Conservation (phyloP, 92 coral and sea anemone genomes). For the Heliopora coerulea region DNA sequence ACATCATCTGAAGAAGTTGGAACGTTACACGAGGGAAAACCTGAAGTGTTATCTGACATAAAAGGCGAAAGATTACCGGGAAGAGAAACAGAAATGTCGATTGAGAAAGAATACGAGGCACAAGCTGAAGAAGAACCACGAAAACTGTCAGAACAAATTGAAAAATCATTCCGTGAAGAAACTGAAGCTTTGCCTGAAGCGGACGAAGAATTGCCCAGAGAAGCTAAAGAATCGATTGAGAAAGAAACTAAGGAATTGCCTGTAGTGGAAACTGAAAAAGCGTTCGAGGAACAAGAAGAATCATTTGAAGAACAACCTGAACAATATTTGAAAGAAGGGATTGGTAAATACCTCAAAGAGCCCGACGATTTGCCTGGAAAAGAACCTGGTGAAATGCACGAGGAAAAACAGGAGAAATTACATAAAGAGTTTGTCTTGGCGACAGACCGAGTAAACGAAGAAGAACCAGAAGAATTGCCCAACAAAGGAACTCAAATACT, state of each 20-base stretch:
- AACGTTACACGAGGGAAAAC: neutral
- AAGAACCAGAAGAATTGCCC: neutral
- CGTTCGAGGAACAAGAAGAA: neutral
- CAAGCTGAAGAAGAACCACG: neutral
- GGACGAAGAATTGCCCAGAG: neutral
- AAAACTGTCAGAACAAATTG: constrained; percentile 3
- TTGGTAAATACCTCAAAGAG: neutral
- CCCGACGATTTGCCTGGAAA: neutral
- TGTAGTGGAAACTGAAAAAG: neutral
- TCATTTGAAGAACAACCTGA: neutral
- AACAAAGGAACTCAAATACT: neutral
- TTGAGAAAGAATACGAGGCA: constrained; percentile 5
- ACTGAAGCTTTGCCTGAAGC: constrained; percentile 2
- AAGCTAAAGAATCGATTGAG: neutral
- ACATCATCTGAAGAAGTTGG: no score
- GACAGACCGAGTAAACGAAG: neutral
- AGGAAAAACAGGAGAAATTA: neutral
- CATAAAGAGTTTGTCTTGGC: neutral
- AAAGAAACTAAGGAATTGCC: neutral
- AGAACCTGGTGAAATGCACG: neutral
- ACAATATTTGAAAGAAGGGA: no score
- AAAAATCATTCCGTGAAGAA: neutral
- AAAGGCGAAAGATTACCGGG: neutral
- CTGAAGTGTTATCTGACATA: neutral
- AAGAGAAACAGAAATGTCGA: neutral